Conservation (phyloP, 2,113 vertebrate species). For the Podiceps cristatus region DNA sequence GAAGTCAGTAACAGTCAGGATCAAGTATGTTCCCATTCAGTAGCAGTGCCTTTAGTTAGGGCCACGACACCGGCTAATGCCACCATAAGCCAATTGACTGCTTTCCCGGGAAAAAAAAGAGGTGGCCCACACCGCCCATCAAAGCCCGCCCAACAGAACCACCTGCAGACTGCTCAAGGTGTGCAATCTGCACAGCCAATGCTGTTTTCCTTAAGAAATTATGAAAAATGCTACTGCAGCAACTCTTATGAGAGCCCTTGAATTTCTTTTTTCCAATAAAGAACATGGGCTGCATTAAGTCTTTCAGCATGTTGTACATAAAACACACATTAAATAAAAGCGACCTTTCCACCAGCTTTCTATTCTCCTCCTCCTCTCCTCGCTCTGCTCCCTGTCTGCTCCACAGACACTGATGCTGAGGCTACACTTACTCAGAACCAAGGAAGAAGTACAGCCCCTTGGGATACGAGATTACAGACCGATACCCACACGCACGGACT, state of each 20-base stretch:
- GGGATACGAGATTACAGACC: background rate
- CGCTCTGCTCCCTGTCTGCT: background rate
- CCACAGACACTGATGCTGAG: background rate
- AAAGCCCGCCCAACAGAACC: background rate
- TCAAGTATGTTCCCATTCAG: background rate
- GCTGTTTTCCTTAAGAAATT: background rate
- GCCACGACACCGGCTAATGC: background rate
- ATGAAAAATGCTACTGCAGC: background rate
- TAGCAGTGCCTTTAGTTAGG: background rate
- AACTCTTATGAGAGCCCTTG: background rate
- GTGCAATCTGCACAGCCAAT: background rate
- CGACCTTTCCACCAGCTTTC: background rate
- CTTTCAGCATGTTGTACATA: background rate
- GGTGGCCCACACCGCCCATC: background rate
- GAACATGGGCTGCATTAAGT: background rate
- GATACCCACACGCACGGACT: background rate
- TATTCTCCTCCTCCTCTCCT: background rate
- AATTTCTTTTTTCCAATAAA: background rate
- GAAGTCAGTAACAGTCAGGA: fast-evolving
- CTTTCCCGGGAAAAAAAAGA: background rate
- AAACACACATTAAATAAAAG: background rate
- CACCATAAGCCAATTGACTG: background rate
- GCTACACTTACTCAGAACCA: too few species aligned
- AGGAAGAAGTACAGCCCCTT: background rate
- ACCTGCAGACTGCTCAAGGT: background rate